These are phyloP conservation scores for Drosophila anomelani DNA, from an alignment of 2,888 invertebrate genomes.

Conservation along the genomic window DNA sequence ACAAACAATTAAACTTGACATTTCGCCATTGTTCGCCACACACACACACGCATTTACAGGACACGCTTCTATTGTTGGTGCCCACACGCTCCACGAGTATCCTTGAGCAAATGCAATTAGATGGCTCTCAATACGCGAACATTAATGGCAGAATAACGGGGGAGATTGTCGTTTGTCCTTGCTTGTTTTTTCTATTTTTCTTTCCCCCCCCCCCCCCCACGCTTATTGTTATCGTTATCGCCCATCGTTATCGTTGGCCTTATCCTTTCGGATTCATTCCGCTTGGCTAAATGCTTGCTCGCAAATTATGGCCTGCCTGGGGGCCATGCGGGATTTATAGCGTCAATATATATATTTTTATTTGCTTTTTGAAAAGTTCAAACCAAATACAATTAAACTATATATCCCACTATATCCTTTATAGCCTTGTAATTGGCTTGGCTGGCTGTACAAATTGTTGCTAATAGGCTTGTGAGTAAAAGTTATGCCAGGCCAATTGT, in stretches of 20 bases:
- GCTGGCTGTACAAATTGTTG: constrained; percentile 26
- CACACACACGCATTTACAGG: constrained; percentile 12
- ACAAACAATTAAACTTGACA: constrained; percentile 76
- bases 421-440: constrained; percentile 14
- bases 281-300: neutral
- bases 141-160: constrained; percentile 11
- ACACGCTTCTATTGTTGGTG: constrained; percentile 23
- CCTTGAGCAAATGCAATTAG: constrained; percentile 71
- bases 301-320: constrained; percentile 5
- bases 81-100: constrained; percentile 35
- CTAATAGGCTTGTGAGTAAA: constrained; percentile 32
- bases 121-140: constrained; percentile 52
- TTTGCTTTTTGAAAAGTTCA: neutral
- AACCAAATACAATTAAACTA: constrained; percentile 11
- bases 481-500: constrained; percentile 5
- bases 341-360: neutral
- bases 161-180: constrained; percentile 23
- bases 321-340: neutral
- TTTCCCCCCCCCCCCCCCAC: neutral
- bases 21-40: constrained; percentile 62
- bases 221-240: constrained; percentile 16
- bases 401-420: neutral
- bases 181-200: neutral
- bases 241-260: constrained; percentile 8
- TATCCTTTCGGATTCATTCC: constrained; percentile 19